These are phyloP conservation scores for Sylvia atricapilla DNA, from an alignment of 2,113 vertebrate species.

Conservation along the genomic window DNA sequence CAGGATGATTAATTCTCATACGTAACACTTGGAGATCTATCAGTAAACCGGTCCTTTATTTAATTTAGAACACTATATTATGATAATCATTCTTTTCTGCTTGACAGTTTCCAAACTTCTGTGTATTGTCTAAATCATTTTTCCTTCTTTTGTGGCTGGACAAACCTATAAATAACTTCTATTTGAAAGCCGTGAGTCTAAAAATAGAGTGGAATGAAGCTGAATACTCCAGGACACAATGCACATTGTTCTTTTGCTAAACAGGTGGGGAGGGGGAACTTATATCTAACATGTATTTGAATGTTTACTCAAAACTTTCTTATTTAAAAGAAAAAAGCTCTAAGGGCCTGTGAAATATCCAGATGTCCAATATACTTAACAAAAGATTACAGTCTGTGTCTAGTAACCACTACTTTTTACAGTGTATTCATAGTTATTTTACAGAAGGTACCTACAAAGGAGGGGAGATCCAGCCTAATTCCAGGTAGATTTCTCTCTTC, in stretches of 20 bases:
- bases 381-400: not conserved
- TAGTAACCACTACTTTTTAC: not conserved
- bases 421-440: not conserved
- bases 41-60: not conserved
- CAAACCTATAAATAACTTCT: conserved; percentile 14
- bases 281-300: not conserved
- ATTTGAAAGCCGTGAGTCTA: not conserved
- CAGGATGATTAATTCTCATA: not conserved
- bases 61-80: not conserved
- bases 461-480: not conserved
- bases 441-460: not conserved
- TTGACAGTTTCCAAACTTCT: not conserved
- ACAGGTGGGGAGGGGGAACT: not conserved
- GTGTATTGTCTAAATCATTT: not conserved
- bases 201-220: not conserved
- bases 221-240: not conserved
- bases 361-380: not conserved
- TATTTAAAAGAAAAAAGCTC: not conserved
- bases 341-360: not conserved
- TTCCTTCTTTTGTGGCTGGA: not conserved
- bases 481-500: not conserved
- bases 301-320: not conserved
- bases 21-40: not conserved
- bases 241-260: not conserved
- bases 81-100: not conserved